Percentiles rank a stretch among this genome's conserved stretches.
phyloP scores from a whole-genome alignment of 2,888 invertebrate species.

The Leptopilina myrica region DNA sequence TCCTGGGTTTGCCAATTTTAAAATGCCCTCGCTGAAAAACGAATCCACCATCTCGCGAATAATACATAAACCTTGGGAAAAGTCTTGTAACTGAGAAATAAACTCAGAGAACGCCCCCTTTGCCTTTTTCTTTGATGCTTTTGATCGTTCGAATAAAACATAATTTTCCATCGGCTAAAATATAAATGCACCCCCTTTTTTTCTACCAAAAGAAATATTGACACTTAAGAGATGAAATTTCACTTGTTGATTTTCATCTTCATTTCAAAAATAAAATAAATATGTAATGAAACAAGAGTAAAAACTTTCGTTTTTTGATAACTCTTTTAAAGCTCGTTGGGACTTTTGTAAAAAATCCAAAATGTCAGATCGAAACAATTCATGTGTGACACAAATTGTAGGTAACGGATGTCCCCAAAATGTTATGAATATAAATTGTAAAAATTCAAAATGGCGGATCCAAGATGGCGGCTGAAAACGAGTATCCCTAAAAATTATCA shows the following conservation, averaged over 20 bases:
- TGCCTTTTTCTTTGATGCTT: conserved; percentile 12
- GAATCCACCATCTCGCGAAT: conserved; percentile 42
- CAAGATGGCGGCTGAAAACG: too few relatives aligned
- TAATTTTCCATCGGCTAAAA: conserved; percentile 35
- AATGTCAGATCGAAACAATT: too few relatives aligned
- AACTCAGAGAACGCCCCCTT: not conserved
- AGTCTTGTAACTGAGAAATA: conserved; percentile 31
- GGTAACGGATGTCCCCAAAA: too few relatives aligned
- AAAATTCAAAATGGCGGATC: too few relatives aligned
- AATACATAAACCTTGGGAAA: conserved; percentile 33
- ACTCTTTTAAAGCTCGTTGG: too few relatives aligned
- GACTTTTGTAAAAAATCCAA: too few relatives aligned
- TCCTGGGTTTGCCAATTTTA: conserved; percentile 60
- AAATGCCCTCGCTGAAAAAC: conserved; percentile 56
- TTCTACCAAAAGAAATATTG: conserved; percentile 8
- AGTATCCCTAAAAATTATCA: too few relatives aligned
- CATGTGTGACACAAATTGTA: too few relatives aligned
- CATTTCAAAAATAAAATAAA: not conserved
- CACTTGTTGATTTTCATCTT: not conserved
- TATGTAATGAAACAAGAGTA: too few relatives aligned
- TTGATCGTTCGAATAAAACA: conserved; percentile 36
- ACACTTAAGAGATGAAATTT: conserved; percentile 23
- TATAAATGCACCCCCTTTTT: not conserved
- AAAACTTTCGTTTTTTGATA: too few relatives aligned
- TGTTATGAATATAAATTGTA: too few relatives aligned